Percentiles rank a stretch among this genome's conserved stretches.
phyloP scores from a whole-genome alignment of 2,113 vertebrate species.

The Delphinapterus leucas region DNA sequence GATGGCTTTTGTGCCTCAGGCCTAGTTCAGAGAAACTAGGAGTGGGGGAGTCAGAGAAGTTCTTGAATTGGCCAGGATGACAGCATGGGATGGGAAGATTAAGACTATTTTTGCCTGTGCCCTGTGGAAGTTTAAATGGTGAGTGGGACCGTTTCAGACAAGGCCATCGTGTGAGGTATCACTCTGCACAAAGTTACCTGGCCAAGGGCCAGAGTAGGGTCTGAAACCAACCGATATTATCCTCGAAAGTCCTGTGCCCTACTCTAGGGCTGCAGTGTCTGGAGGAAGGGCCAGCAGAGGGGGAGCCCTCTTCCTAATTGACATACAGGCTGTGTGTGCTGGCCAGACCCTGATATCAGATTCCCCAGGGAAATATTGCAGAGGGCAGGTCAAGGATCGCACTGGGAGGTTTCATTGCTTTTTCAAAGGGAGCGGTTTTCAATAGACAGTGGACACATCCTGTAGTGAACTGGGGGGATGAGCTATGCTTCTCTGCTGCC shows the following conservation, averaged over 20 bases:
- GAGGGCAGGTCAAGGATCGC: not conserved
- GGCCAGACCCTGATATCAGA: not conserved
- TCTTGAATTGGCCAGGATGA: not conserved
- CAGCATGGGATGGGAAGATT: not conserved
- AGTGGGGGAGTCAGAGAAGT: not conserved
- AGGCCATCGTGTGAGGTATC: not conserved
- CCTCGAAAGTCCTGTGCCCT: not conserved
- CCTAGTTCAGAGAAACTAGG: not conserved
- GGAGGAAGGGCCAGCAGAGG: not conserved
- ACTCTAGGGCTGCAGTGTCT: not conserved
- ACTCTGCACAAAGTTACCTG: not conserved
- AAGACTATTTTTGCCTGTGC: not conserved
- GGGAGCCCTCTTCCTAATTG: not conserved
- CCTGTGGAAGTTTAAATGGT: not conserved
- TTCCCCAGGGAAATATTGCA: not conserved
- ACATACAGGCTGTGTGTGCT: not conserved
- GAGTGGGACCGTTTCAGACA: not conserved
- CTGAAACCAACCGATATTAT: not conserved
- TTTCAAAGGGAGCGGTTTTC: constrained; percentile 37
- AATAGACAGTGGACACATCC: not conserved
- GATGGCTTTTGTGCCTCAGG: not conserved
- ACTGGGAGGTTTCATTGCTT: not conserved
- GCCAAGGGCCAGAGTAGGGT: not conserved
- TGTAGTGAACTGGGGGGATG: not conserved
- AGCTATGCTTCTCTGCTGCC: not conserved